Conservation (phyloP, 2,113 vertebrate genomes). For the Oxygymnocypris stewartii region DNA sequence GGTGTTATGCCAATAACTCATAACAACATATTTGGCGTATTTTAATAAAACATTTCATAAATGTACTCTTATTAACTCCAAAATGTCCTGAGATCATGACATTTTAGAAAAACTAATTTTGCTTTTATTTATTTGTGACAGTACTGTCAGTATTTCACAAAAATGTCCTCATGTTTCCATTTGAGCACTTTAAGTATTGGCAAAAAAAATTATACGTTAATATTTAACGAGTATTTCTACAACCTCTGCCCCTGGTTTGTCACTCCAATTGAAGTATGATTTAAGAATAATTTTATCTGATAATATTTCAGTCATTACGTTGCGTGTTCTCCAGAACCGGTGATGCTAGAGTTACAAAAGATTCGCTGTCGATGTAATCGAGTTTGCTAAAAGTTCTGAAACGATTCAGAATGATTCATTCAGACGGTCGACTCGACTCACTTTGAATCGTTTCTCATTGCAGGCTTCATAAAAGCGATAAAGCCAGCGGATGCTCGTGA, state of each 20-base stretch:
- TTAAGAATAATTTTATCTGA: neutral
- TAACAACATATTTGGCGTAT: too few species aligned
- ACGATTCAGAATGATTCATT: neutral
- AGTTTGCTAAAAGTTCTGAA: neutral
- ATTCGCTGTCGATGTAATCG: neutral
- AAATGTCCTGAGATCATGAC: neutral
- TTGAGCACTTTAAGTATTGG: neutral
- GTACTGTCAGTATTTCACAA: neutral
- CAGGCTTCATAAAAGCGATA: neutral
- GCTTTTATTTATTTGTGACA: neutral
- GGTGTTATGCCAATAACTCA: neutral
- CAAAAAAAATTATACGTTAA: neutral
- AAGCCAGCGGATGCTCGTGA: too few species aligned
- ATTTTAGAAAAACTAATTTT: neutral
- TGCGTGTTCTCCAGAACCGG: too few species aligned
- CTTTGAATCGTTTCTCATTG: neutral
- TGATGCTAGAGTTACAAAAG: neutral
- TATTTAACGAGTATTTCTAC: neutral
- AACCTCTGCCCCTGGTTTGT: neutral
- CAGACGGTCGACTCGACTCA: neutral
- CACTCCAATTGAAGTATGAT: neutral
- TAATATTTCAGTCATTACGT: neutral
- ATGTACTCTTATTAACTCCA: neutral
- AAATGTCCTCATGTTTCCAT: neutral
- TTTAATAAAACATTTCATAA: neutral